These are phyloP conservation scores for Campylorhamphus procurvoides DNA, from an alignment of 2,113 vertebrate species.

Conservation along the genomic window DNA sequence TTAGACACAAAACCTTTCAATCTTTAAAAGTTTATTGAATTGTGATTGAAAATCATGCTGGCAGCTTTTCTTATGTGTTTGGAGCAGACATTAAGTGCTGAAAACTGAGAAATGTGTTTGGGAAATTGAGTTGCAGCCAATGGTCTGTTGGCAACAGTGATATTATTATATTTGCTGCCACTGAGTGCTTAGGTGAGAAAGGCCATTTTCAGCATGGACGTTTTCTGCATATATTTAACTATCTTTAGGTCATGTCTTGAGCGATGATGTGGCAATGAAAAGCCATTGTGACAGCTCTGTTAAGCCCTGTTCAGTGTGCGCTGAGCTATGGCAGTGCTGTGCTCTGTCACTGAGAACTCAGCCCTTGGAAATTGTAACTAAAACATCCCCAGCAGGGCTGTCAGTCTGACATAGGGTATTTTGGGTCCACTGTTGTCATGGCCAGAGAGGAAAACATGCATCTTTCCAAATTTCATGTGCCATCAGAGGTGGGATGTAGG, in stretches of 20 bases:
- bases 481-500: background rate
- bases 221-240: background rate
- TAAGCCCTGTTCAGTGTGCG: accelerated
- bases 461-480: background rate
- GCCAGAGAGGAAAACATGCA: background rate
- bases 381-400: background rate
- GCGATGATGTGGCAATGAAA: accelerated
- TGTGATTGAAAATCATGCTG: accelerated
- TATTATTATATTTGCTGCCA: background rate
- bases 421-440: accelerated
- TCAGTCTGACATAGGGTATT: background rate
- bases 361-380: background rate
- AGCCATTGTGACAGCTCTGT: accelerated
- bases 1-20: background rate
- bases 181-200: background rate
- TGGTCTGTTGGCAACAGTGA: background rate
- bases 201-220: background rate
- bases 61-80: background rate
- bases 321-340: accelerated
- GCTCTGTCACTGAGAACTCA: background rate
- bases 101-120: background rate
- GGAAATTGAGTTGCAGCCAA: accelerated
- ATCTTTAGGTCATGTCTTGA: accelerated
- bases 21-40: background rate
- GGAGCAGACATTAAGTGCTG: background rate